Base-by-base conservation (phyloP, 2,113 vertebrate genomes). In the Xiphophorus couchianus region DNA sequence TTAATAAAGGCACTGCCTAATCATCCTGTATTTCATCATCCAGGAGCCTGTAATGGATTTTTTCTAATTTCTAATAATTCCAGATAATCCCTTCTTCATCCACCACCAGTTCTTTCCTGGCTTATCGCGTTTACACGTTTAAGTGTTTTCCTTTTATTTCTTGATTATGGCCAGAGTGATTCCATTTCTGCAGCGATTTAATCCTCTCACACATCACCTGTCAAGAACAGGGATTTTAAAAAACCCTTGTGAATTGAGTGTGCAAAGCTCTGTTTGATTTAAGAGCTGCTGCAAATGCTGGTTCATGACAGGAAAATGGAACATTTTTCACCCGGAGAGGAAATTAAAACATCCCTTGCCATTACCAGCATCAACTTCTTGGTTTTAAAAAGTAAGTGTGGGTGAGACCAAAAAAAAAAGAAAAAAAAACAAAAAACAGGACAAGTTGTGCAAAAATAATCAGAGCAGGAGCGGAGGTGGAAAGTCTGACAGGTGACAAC, bases 1-100 rank as follows among this genome's bases (percentile, higher is more conserved):
- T 48, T 19, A 48, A 48, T 48, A 62, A 30, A 31, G 29, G 13
- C 14, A 30, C 27, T 29, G 29, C 14, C 27, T 66, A 61, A 86
- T 77, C 51, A 73, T 25, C 1, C 65, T 25, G 62, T 74, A 67
- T 58, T 76, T 37, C 71, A 73, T 78, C 39, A 61, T 69, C 15
- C 25, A 28, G 62, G 27, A 29, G 28, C 19, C 44, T 48, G 3
- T 63, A 35, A 75, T 74, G 65, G 17, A 62, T 69, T 77, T 81
- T 74, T 33, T 30, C 62, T 73, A 27, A 77, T 68, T 77, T 42
- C 31, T 54, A 65, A 61, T 29, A 60, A 51, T 37, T 62, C 60
- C 22, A 77, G 51, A 66, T 82, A 77, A 84, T 39, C 22, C n/a
- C 17, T 77, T 8, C 35, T 81, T 73, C 80, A 22, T 66, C 62